A percentile compares a stretch with the other conserved stretches of the same genome.
Evolutionary conservation across 2,797 vertebrate genomes (phyloP).

Genomic region (Poecilia gillii): DNA sequence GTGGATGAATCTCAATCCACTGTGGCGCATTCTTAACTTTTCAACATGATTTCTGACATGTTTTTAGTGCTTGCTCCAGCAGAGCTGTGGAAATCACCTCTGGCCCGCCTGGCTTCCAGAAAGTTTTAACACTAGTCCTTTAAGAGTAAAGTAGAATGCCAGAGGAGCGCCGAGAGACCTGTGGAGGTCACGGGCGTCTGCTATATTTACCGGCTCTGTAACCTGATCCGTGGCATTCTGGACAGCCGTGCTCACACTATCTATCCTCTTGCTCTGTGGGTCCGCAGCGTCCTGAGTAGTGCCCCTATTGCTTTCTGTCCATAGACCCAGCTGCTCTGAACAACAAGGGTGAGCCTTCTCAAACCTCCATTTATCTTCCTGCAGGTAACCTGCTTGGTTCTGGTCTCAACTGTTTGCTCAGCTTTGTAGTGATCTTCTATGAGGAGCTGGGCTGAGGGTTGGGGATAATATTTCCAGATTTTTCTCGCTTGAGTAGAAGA

Average conservation of each 20-base stretch:
- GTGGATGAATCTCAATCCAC: slow-evolving; percentile 4
- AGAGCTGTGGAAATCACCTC: slow-evolving; percentile 10
- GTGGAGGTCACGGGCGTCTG: slow-evolving; percentile 92
- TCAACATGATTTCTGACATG: not conserved
- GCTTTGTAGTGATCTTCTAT: slow-evolving; percentile 9
- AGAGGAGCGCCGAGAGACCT: slow-evolving; percentile 83
- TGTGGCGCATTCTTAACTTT: not conserved
- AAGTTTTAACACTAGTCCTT: slow-evolving; percentile 67
- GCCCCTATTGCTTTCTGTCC: slow-evolving; percentile 62
- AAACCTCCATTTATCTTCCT: slow-evolving; percentile 30
- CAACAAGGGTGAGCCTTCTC: slow-evolving; percentile 74
- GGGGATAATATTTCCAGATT: slow-evolving; percentile 31
- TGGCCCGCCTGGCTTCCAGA: slow-evolving; percentile 42
- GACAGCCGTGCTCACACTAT: slow-evolving; percentile 76
- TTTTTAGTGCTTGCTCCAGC: slow-evolving; percentile 14
- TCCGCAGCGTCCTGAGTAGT: slow-evolving; percentile 69
- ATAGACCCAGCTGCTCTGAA: slow-evolving; percentile 57
- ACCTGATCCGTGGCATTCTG: slow-evolving; percentile 92
- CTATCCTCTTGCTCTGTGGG: slow-evolving; percentile 79
- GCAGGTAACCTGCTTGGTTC: slow-evolving; percentile 34
- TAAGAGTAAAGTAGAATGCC: slow-evolving; percentile 84
- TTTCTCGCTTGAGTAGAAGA: slow-evolving; percentile 21
- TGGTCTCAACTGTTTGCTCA: slow-evolving; percentile 20
- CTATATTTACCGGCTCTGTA: slow-evolving; percentile 97
- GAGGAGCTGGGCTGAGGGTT: not conserved